Percentiles rank a stretch among this genome's conserved stretches.
These are phyloP conservation scores for Rhinophrynus dorsalis DNA, from an alignment of 2,797 vertebrate genomes.

Conservation along the genomic window DNA sequence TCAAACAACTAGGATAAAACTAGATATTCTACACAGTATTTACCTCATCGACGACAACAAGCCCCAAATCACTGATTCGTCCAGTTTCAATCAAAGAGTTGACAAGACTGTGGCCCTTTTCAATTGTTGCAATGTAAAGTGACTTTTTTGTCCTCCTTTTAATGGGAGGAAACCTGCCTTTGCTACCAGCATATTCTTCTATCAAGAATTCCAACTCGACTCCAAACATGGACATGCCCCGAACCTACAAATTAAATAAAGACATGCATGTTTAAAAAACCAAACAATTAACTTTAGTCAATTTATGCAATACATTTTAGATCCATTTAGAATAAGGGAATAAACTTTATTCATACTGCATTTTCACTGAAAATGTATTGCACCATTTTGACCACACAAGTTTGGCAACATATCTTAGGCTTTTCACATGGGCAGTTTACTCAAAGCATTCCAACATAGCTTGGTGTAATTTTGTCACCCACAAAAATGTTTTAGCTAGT, in stretches of 20 bases:
- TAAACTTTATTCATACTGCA: too few relatives aligned
- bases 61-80: constrained; percentile 76
- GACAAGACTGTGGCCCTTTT: constrained; percentile 89
- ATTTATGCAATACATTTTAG: too few relatives aligned
- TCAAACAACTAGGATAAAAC: background rate
- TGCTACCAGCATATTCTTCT: constrained; percentile 96
- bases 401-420: too few relatives aligned
- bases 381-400: too few relatives aligned
- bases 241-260: constrained; percentile 71
- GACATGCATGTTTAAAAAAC: too few relatives aligned
- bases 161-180: constrained; percentile 89
- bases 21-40: background rate
- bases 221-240: constrained; percentile 82
- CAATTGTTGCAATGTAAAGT: constrained; percentile 89
- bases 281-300: too few relatives aligned
- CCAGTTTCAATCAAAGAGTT: constrained; percentile 87
- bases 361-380: too few relatives aligned
- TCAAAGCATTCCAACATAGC: too few relatives aligned
- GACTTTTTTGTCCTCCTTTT: constrained; percentile 80
- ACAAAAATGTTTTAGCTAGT: too few relatives aligned
- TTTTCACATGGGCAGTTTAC: too few relatives aligned
- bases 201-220: constrained; percentile 92
- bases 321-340: too few relatives aligned
- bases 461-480: too few relatives aligned
- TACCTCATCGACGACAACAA: constrained; percentile 95